Base-by-base conservation (phyloP, 2,888 invertebrate genomes). In the Phrixothrix hirtus region DNA sequence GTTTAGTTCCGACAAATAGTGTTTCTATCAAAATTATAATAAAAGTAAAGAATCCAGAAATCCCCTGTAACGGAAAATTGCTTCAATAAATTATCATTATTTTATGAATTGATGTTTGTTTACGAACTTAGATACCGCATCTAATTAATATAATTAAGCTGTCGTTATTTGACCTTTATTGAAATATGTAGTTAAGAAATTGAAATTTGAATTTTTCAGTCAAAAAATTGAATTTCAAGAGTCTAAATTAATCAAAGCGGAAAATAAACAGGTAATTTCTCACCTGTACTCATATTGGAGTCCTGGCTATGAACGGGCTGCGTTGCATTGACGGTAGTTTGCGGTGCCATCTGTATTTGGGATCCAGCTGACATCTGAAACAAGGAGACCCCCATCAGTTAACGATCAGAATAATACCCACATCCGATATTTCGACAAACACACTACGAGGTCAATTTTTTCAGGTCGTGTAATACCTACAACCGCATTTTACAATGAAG, bases 231-330 rank as follows among this genome's bases (percentile, higher is more conserved):
- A n/a, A n/a, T n/a, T n/a, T n/a, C n/a, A n/a, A n/a, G n/a, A n/a
- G n/a, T n/a, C n/a, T n/a, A n/a, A n/a, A n/a, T n/a, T n/a, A n/a
- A n/a, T n/a, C n/a, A n/a, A n/a, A n/a, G n/a, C n/a, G n/a, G n/a
- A n/a, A n/a, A n/a, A n/a, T n/a, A n/a, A n/a, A n/a, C n/a, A n/a
- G n/a, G n/a, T n/a, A n/a, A n/a, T n/a, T 41, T 78, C 79, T 82
- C 81, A 90, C 89, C 89, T 84, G 93, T 93, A 86, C 94, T 95
- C 89, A 94, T 92, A 85, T 95, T 95, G 82, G 95, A 95, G 86
- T 94, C 94, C 83, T 93, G 93, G 86, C 87, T 93, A 84, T 90
- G 88, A 81, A 85, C 85, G 80, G 89, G 85, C 83, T 88, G 88
- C 77, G 81, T 80, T 75, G 87, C 85, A 84, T 85, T 87, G 83